A percentile compares a stretch with the other conserved stretches of the same genome.
phyloP scores from a whole-genome alignment of 2,797 vertebrate species.

The Syndactyla subalaris region DNA sequence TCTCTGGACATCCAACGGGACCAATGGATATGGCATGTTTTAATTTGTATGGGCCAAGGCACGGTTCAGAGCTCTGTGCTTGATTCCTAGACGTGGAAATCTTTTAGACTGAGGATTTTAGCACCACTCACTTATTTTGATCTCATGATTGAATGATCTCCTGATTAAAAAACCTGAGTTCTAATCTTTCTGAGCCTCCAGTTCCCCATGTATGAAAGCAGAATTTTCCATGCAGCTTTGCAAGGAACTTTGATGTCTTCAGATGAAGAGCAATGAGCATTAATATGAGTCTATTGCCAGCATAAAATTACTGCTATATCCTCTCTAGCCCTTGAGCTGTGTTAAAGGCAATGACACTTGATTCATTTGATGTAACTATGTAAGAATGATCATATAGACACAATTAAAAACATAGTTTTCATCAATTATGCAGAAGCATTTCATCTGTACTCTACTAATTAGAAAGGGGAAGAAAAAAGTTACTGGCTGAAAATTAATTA shows the following conservation, averaged over 20 bases:
- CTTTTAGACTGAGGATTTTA: background rate
- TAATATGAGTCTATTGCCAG: background rate
- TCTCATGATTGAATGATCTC: background rate
- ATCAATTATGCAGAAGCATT: conserved; percentile 69
- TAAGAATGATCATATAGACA: conserved; percentile 32
- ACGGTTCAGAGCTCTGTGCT: background rate
- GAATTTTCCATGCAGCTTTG: background rate
- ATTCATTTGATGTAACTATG: conserved; percentile 26
- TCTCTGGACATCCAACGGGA: background rate
- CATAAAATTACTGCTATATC: conserved; percentile 20
- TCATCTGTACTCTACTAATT: conserved; percentile 68
- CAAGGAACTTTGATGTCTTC: conserved; percentile 22
- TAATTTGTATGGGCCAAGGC: background rate
- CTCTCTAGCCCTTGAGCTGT: conserved; percentile 2
- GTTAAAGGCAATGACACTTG: conserved; percentile 13
- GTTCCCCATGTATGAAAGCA: background rate
- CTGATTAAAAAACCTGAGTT: background rate
- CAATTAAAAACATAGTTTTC: conserved; percentile 49
- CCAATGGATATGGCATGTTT: background rate
- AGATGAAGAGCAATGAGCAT: conserved; percentile 2
- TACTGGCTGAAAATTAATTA: conserved; percentile 71
- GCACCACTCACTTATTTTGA: background rate
- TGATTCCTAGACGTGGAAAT: background rate
- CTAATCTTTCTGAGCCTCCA: background rate
- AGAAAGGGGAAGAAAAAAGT: conserved; percentile 63